Conservation (phyloP, 2,888 invertebrate genomes). For the Chirona hameri region DNA sequence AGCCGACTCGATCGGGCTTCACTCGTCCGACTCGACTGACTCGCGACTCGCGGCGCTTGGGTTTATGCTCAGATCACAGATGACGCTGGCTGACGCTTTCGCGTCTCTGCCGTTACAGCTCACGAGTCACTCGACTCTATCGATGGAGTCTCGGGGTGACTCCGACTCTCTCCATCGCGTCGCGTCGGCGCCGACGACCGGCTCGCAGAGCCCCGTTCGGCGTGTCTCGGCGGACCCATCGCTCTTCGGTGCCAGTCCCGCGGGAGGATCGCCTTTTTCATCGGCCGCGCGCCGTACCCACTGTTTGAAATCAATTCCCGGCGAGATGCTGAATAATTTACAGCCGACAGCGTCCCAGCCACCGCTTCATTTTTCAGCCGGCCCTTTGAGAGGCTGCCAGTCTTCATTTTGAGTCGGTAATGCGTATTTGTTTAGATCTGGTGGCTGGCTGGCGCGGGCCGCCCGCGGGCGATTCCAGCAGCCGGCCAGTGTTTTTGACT, state of each 20-base stretch:
- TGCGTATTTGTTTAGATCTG: constrained; percentile 25
- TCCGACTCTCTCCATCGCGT: no score
- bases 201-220: neutral
- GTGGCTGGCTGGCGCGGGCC: neutral
- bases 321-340: constrained; percentile 9
- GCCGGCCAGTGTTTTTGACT: neutral
- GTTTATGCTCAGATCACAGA: no score
- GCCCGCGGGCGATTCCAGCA: neutral
- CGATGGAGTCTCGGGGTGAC: no score
- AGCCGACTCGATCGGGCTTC: no score
- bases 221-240: neutral
- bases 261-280: constrained; percentile 1
- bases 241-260: neutral
- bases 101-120: no score
- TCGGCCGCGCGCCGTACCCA: constrained; percentile 11
- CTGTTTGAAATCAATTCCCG: constrained; percentile 28
- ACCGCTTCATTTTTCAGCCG: constrained; percentile 25
- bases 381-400: constrained; percentile 28
- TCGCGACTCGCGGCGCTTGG: no score
- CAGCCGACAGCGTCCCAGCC: neutral
- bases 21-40: neutral
- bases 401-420: neutral
- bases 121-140: no score
- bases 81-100: no score
- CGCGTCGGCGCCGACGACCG: no score